A percentile compares a stretch with the other conserved stretches of the same genome.
These are phyloP conservation scores for Gulo gulo DNA, from an alignment of 2,113 vertebrate species.

Conservation along the genomic window DNA sequence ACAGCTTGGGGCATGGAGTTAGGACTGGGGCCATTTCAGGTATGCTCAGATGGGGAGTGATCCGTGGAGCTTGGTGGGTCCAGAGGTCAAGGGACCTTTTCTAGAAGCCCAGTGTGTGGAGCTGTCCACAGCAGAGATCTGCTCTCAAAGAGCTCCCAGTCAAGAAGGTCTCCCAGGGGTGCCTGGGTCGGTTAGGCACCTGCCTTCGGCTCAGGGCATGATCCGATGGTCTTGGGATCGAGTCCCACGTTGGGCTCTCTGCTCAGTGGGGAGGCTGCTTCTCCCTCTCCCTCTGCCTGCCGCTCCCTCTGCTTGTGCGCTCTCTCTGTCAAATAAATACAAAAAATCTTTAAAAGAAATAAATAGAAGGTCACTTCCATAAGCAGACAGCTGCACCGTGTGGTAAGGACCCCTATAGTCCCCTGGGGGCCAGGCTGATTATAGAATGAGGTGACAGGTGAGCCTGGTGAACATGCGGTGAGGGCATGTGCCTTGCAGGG, in stretches of 20 bases:
- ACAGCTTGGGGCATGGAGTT: not conserved
- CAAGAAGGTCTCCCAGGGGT: not conserved
- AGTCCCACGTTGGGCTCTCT: no score
- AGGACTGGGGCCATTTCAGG: not conserved
- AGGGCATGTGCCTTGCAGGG: not conserved
- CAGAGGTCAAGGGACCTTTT: not conserved
- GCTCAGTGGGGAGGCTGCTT: not conserved
- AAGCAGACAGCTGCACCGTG: not conserved
- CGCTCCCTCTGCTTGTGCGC: not conserved
- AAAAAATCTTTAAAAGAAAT: not conserved
- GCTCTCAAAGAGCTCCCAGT: not conserved
- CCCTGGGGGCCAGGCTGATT: not conserved
- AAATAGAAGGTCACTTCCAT: not conserved
- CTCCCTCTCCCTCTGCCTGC: not conserved
- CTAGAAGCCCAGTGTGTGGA: not conserved
- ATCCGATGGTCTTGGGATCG: no score
- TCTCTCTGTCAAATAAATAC: not conserved
- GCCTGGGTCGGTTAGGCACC: not conserved
- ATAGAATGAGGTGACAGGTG: not conserved
- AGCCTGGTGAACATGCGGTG: not conserved
- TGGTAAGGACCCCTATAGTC: not conserved
- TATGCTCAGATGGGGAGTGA: not conserved
- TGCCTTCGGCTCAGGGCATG: not conserved
- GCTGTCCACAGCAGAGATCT: not conserved
- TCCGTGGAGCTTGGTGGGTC: not conserved